Conservation (phyloP, 2,113 vertebrate genomes). For the Vulpes ferrilata region DNA sequence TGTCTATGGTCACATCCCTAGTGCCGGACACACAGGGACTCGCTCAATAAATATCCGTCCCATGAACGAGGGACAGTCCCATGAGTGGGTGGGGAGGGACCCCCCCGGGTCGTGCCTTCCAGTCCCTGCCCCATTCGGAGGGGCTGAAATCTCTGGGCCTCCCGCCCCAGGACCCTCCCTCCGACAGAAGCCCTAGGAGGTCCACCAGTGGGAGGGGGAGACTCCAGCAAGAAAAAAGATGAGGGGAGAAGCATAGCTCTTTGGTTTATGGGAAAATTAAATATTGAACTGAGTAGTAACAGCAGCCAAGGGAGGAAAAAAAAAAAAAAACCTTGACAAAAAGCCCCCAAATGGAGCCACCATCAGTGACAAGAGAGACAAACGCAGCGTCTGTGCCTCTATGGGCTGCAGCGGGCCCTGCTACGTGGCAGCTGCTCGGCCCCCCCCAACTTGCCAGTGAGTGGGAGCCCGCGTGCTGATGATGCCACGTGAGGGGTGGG, state of each 20-base stretch:
- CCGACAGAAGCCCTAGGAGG: background rate
- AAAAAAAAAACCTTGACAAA: background rate
- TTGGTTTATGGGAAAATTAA: slow-evolving; percentile 70
- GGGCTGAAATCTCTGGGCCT: background rate
- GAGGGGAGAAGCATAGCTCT: background rate
- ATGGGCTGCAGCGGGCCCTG: background rate
- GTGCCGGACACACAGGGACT: background rate
- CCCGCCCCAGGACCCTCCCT: accelerated
- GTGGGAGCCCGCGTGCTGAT: accelerated
- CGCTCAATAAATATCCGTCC: background rate
- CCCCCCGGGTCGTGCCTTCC: background rate
- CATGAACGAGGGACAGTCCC: too few relatives aligned
- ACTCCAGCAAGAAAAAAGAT: background rate
- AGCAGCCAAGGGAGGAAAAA: background rate
- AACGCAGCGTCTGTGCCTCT: background rate
- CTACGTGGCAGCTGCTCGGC: background rate
- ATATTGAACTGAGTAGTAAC: slow-evolving; percentile 63
- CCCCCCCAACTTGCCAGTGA: background rate
- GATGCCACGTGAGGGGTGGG: background rate
- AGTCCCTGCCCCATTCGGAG: background rate
- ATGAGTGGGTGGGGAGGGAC: background rate
- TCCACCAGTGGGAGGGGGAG: background rate
- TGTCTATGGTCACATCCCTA: background rate
- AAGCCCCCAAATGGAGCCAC: background rate
- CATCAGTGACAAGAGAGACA: background rate